Evolutionary conservation across 2,113 vertebrate genomes (phyloP).

Genomic region (Himantopus leucocephalus): DNA sequence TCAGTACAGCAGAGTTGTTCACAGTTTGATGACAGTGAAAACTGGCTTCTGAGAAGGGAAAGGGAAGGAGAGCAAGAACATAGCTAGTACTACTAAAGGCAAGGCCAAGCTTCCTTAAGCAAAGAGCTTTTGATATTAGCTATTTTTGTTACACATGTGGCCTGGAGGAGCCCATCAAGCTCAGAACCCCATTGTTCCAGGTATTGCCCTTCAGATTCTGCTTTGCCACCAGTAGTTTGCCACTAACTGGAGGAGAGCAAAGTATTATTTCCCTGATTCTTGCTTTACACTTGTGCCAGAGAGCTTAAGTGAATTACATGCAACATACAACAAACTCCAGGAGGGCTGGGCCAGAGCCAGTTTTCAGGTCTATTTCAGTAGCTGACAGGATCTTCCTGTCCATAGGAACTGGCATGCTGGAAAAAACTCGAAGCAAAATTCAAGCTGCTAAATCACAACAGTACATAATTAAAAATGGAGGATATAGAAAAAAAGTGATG

Average conservation of each 20-base stretch:
- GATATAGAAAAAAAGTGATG: neutral
- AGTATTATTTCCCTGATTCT: neutral
- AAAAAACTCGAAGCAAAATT: neutral
- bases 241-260: neutral
- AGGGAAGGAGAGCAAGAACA: neutral
- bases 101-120: neutral
- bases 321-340: neutral
- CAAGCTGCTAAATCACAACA: neutral
- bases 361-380: conserved; percentile 13
- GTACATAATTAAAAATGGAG: neutral
- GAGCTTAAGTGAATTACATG: neutral
- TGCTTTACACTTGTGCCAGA: neutral
- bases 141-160: neutral
- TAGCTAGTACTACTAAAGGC: neutral
- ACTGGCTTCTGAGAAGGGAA: neutral
- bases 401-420: neutral
- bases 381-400: neutral
- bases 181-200: neutral
- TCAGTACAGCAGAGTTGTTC: neutral
- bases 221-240: neutral
- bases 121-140: neutral
- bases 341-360: neutral
- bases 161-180: neutral
- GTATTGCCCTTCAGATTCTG: neutral
- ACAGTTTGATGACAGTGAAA: neutral